Conservation (phyloP, 2,888 invertebrate species). For the Rutpela maculata region DNA sequence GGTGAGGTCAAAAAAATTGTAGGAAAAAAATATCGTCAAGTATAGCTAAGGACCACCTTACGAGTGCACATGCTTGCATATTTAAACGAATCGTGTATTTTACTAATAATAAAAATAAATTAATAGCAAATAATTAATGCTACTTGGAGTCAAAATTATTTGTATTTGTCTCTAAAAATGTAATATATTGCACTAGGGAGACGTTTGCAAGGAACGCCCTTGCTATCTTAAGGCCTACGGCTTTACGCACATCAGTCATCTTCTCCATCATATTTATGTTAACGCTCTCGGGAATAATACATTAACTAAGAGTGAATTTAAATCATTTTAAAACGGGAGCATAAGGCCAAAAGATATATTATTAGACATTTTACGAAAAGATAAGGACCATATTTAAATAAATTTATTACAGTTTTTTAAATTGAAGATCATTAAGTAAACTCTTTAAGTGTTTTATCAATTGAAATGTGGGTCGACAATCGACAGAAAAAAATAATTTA, state of each 20-base stretch:
- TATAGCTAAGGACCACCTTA: too few relatives aligned
- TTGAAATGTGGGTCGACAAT: slow-evolving; percentile 25
- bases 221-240: neutral
- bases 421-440: slow-evolving; percentile 17
- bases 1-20: too few relatives aligned
- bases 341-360: neutral
- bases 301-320: slow-evolving; percentile 2
- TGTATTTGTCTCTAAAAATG: too few relatives aligned
- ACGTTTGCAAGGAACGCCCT: neutral
- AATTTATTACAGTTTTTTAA: slow-evolving; percentile 27
- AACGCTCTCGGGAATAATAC: neutral
- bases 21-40: too few relatives aligned
- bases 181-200: neutral
- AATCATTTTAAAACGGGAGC: slow-evolving; percentile 5
- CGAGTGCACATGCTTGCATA: too few relatives aligned
- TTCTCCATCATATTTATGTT: neutral
- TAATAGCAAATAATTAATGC: too few relatives aligned
- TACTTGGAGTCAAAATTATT: too few relatives aligned
- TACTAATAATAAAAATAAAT: too few relatives aligned
- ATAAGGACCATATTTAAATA: slow-evolving; percentile 23
- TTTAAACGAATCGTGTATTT: too few relatives aligned
- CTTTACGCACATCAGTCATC: neutral
- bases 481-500: slow-evolving; percentile 15
- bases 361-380: slow-evolving; percentile 17
- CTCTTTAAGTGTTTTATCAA: slow-evolving; percentile 29